Base-by-base conservation (phyloP, 2,113 vertebrate species). In the Cephalopholis sonnerati region DNA sequence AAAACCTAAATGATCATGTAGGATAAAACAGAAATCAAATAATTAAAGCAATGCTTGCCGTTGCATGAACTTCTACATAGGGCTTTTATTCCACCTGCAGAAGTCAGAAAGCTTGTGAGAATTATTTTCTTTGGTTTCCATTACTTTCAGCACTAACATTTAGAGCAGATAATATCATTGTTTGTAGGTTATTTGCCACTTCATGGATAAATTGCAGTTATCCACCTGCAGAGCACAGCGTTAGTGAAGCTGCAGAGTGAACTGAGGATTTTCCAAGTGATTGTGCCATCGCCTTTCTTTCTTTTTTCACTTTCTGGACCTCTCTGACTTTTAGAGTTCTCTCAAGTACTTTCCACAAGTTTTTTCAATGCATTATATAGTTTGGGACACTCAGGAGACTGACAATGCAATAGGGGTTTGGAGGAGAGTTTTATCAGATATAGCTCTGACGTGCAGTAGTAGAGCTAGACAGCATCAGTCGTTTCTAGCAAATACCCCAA, bases 211-310 rank as follows among this genome's bases (percentile, higher is more conserved):
- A 61, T 16, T 15, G 27, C 16, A 80, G 50, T 46, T 44, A 12
- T 77, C 71, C 29, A 24, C 48, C 72, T 79, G 67, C 70, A 54
- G 65, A 62, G 41, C 7, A 25, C 25, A 50, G 6, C 15, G 16
- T n/a, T 36, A 46, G 15, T 55, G 2, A 29, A 67, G 41, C 39
- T 67, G 10, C 61, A 32, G 25, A 55, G 48, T 46, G 64, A 29
- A 18, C 71, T 10, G 0, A 22, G 16, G 29, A 17, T 57, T 36
- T 36, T 41, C 24, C 9, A 13, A 62, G 13, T 22, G 55, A 64
- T 66, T 22, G 2, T 50, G 32, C 32, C 3, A 36, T 48, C 51
- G 69, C 20, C 32, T 50, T 65, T 68, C 63, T 46, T 17, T 9
- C 1, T 66, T 63, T 22, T 7, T 39, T 68, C 41, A 22, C 46